These are phyloP conservation scores for Margaritifera margaritifera DNA, from an alignment of 2,888 invertebrate species.

Conservation along the genomic window DNA sequence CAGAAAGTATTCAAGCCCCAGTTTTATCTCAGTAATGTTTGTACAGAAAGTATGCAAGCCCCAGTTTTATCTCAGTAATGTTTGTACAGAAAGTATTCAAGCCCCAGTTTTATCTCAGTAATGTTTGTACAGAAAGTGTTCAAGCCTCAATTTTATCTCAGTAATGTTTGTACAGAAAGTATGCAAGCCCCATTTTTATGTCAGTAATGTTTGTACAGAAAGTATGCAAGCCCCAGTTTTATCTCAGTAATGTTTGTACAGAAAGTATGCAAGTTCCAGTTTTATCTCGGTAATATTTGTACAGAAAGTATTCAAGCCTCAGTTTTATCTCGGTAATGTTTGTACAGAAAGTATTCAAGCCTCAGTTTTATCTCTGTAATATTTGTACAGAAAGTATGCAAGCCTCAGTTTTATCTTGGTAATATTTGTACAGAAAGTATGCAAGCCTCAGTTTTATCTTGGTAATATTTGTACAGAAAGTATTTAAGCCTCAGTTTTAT, in stretches of 20 bases:
- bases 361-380: too few relatives aligned
- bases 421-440: too few relatives aligned
- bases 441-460: neutral
- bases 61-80: neutral
- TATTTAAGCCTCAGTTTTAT: neutral
- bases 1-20: too few relatives aligned
- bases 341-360: too few relatives aligned
- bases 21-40: conserved; percentile 1
- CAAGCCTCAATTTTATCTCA: too few relatives aligned
- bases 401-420: too few relatives aligned
- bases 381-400: too few relatives aligned
- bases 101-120: neutral
- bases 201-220: too few relatives aligned
- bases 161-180: too few relatives aligned
- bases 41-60: neutral
- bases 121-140: neutral
- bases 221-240: neutral
- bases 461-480: conserved; percentile 1
- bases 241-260: conserved; percentile 1
- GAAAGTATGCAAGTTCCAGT: neutral
- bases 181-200: too few relatives aligned
- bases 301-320: neutral
- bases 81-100: neutral
- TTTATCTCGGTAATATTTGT: neutral
- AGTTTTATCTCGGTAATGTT: neutral